Evolutionary conservation across 1,140 invertebrate species (phyloP), one percentile per base, ranked within the genome.

Genomic region (Drosophila willistoni): DNA sequence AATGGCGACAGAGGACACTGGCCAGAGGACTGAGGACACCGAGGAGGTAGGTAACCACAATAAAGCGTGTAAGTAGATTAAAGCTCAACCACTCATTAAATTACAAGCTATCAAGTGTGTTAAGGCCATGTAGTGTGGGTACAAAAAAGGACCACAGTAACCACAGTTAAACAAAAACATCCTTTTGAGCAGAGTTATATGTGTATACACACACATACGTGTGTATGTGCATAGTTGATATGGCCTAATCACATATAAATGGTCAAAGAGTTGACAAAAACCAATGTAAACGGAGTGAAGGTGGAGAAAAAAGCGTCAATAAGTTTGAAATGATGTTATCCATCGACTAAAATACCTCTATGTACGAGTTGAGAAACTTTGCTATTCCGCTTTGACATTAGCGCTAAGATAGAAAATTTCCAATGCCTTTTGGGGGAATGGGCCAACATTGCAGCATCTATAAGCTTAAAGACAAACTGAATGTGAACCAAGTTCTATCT

Each of bases 41-140:
- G 39, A 33, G 67, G 55, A 41, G 36, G 51, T 64, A 10, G 22
- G 56, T 51, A 44, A 85, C 81, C 81, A 84, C 77, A 84, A 81
- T 74, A 71, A 84, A 85, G 64, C 64, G 51, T 74, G 73, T 81
- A 86, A 86, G 78, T 85, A 76, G 81, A 84, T 85, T 81, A 78
- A 78, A 71, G 44, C 68, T 64, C 68, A 76, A 77, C 75, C 74
- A 82, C 82, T 74, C 82, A 86, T 86, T 82, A 72, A 75, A 78
- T 81, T 79, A 82, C 71, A 61, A 74, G 70, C 66, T 51, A 51
- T 51, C 44, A 51, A 51, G 61, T 64, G 34, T 14, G 25, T 22
- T 29, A 39, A 13, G 29, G 41, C 44, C n/a, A 51, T 55, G 34
- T 61, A 62, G 63, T 47, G 59, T 41, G 44, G 19, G 44, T 51